phyloP scores from a whole-genome alignment of 2,797 vertebrate genomes.

The Crossoptilon crossoptilon region DNA sequence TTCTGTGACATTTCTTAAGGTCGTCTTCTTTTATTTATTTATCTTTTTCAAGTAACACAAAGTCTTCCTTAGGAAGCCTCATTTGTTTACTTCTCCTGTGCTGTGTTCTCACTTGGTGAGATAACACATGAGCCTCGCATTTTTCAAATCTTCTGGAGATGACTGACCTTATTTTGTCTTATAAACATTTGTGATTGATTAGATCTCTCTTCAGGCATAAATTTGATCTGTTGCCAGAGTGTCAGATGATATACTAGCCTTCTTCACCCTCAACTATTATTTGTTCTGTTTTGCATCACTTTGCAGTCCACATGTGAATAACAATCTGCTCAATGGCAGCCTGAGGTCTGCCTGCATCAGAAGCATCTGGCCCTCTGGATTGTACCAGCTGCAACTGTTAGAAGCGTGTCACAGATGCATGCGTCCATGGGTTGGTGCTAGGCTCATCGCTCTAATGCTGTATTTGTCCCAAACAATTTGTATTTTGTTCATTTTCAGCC shows the following conservation, averaged over 20 bases:
- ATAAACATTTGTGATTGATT: neutral
- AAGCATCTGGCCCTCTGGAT: neutral
- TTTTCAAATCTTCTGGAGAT: neutral
- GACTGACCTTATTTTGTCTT: neutral
- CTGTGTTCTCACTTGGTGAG: neutral
- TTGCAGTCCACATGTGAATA: neutral
- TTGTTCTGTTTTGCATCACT: neutral
- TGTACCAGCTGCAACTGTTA: neutral
- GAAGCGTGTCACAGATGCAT: neutral
- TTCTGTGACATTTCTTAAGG: neutral
- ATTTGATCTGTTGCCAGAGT: neutral
- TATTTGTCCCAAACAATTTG: neutral
- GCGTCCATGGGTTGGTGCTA: accelerated
- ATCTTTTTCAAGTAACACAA: neutral
- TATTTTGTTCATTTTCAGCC: conserved; percentile 10
- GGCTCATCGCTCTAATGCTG: neutral
- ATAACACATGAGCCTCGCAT: neutral
- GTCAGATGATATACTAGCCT: neutral
- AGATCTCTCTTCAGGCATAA: neutral
- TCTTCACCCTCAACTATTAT: neutral
- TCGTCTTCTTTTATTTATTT: neutral
- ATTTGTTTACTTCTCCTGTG: neutral
- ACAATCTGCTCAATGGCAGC: neutral
- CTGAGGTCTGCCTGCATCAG: neutral
- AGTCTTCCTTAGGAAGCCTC: neutral